A percentile compares a stretch with the other conserved stretches of the same genome.
These are phyloP conservation scores for Styela clava DNA, from an alignment of 23 tunicate species.

Conservation along the genomic window DNA sequence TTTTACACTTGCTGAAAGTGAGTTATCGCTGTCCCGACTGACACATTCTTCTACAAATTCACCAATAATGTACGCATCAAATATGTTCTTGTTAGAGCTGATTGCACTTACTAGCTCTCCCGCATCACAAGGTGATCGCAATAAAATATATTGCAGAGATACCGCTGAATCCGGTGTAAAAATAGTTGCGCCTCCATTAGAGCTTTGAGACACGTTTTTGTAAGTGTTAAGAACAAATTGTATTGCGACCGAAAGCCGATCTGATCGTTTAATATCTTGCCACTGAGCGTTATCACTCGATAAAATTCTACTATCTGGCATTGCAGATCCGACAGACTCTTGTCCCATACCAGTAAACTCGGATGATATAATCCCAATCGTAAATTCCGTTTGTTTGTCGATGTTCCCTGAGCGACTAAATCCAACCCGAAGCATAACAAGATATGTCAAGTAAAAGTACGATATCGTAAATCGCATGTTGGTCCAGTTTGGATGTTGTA, in stretches of 20 bases:
- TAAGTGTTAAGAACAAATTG: neutral
- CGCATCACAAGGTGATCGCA: slow-evolving; percentile 3
- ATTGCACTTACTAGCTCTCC: neutral
- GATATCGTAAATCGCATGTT: neutral
- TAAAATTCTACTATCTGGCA: neutral
- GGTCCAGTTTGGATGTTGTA: neutral
- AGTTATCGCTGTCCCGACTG: neutral
- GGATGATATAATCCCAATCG: neutral
- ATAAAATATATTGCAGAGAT: neutral
- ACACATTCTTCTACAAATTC: slow-evolving; percentile 3
- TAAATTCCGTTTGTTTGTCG: neutral
- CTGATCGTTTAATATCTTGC: neutral
- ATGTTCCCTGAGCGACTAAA: neutral
- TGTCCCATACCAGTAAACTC: neutral
- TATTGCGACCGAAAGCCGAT: neutral
- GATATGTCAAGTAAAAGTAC: neutral
- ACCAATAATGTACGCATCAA: slow-evolving; percentile 5
- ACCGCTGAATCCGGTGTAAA: neutral
- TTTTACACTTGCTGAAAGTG: neutral
- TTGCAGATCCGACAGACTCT: neutral
- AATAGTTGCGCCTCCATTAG: neutral
- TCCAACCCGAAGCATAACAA: neutral
- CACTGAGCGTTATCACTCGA: neutral
- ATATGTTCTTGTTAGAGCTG: neutral
- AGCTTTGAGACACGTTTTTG: neutral